Evolutionary conservation across 2,888 invertebrate genomes (phyloP).

Genomic region (Tetragonisca angustula): DNA sequence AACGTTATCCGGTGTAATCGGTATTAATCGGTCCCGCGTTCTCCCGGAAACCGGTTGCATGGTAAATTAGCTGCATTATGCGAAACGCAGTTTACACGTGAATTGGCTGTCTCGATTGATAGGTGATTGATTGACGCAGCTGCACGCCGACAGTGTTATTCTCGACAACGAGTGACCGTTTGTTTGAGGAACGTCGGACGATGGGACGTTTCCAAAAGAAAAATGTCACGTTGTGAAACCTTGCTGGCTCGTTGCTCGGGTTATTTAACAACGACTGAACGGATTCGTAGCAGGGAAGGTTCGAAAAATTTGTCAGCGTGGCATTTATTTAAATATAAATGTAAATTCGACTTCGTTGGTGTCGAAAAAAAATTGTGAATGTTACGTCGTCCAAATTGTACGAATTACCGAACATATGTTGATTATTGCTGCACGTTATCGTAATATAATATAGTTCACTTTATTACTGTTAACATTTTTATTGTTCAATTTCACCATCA

Average conservation of each 20-base stretch:
- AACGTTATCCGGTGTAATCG: background rate
- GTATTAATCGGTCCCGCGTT: slow-evolving; percentile 1
- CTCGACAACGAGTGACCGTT: slow-evolving; percentile 15
- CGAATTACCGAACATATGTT: too few species aligned
- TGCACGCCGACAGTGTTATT: slow-evolving; percentile 8
- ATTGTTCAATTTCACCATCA: too few species aligned
- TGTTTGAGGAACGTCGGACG: slow-evolving; percentile 7
- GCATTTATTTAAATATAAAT: background rate
- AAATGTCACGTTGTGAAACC: background rate
- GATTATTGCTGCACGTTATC: too few species aligned
- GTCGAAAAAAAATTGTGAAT: background rate
- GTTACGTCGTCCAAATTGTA: background rate
- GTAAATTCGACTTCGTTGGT: background rate
- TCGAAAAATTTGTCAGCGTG: background rate
- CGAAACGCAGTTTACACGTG: slow-evolving; percentile 7
- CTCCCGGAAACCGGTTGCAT: background rate
- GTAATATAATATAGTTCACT: too few species aligned
- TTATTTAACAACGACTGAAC: background rate
- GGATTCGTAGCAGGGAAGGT: background rate
- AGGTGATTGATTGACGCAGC: slow-evolving; percentile 41
- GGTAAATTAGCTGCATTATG: slow-evolving; percentile 44
- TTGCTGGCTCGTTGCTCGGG: background rate
- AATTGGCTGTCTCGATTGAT: slow-evolving; percentile 38
- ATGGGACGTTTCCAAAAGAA: background rate
- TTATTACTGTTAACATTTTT: too few species aligned